These are phyloP conservation scores for Acomys russatus DNA, from an alignment of 2,797 vertebrate species.

Conservation along the genomic window DNA sequence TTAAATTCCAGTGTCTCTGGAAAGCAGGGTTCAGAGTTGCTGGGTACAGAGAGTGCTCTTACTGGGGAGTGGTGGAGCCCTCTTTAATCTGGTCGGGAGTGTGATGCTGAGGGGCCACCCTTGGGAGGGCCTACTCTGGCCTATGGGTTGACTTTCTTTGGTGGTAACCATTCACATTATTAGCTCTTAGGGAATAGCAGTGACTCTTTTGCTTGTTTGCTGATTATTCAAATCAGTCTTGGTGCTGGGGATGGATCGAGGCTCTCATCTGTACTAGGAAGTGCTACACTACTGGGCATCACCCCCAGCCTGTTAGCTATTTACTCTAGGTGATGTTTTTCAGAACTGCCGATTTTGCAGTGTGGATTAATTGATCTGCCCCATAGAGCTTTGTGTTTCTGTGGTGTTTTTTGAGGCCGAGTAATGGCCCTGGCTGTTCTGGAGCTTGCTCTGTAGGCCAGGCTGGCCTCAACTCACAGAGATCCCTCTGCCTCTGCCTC, in stretches of 20 bases:
- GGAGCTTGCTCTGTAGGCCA: no score
- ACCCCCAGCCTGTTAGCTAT: not conserved
- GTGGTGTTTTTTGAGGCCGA: no score
- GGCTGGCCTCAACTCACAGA: no score
- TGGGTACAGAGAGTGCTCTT: not conserved
- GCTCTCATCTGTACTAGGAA: no score
- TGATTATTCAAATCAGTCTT: not conserved
- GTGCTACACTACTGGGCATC: not conserved
- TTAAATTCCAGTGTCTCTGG: not conserved
- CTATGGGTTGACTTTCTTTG: not conserved
- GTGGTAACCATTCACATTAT: not conserved
- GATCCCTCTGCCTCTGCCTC: no score
- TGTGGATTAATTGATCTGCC: not conserved
- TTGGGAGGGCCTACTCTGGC: not conserved
- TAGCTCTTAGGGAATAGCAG: not conserved
- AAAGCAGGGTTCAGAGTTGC: not conserved
- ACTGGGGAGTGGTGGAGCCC: not conserved
- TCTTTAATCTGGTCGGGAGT: not conserved
- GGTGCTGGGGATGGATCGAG: not conserved
- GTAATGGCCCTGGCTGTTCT: no score
- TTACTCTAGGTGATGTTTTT: not conserved
- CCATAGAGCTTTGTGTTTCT: not conserved
- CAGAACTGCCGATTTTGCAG: not conserved
- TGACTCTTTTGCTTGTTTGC: not conserved
- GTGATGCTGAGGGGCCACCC: not conserved